phyloP scores from a whole-genome alignment of 2,888 invertebrate species.

The Rhagonycha lutea region DNA sequence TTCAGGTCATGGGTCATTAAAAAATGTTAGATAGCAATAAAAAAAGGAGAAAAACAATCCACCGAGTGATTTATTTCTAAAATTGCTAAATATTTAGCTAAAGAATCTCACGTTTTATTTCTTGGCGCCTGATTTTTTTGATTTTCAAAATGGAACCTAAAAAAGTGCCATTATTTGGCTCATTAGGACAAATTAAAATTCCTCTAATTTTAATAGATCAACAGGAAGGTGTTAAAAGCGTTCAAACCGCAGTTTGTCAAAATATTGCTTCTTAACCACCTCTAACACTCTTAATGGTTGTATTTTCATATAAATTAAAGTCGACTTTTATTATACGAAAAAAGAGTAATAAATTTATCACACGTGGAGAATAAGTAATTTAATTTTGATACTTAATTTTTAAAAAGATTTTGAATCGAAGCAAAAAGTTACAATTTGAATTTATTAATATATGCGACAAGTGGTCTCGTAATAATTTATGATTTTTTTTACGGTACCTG shows the following conservation, averaged over 20 bases:
- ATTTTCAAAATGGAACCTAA: not conserved
- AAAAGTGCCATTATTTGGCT: no score
- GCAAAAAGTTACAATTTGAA: no score
- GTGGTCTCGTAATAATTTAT: not conserved
- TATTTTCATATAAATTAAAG: not conserved
- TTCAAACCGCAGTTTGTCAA: not conserved
- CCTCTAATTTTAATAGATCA: not conserved
- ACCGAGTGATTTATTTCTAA: not conserved
- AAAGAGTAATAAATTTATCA: not conserved
- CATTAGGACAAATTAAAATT: not conserved
- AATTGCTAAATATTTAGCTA: not conserved
- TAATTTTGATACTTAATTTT: not conserved
- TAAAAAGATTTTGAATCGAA: not conserved
- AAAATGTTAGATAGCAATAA: not conserved
- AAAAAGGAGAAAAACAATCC: not conserved
- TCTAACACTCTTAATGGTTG: not conserved
- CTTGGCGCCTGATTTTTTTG: not conserved
- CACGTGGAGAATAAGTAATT: not conserved
- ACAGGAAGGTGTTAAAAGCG: not conserved
- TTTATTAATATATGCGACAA: no score
- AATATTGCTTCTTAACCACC: not conserved
- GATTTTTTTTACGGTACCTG: not conserved
- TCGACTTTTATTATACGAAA: not conserved
- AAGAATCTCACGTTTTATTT: not conserved
- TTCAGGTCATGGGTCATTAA: not conserved